Evolutionary conservation across 2,797 vertebrate genomes (phyloP), one percentile per base, ranked within the genome.

Genomic region (Octomys mimax): DNA sequence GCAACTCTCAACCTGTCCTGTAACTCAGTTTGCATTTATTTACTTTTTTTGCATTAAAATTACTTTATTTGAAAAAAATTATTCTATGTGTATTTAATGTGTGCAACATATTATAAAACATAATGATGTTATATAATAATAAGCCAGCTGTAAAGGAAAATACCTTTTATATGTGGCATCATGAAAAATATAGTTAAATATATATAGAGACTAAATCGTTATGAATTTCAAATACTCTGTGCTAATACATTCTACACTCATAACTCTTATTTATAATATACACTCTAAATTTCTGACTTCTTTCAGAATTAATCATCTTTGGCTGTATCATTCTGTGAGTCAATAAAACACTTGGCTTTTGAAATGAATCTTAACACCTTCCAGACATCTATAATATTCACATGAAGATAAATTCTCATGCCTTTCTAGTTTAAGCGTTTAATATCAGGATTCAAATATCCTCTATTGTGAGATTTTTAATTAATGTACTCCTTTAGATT

Each of bases 401-500:
- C 83, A 79, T 26, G 95, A 49, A 80, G 31, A 49, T 52, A 78
- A 81, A 52, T 94, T 66, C 62, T 22, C 28, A 71, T 81, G 33
- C 11, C n/a, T 79, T 90, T 88, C 66, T 78, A 42, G 59, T 70
- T 92, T 82, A 90, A 96, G 0, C 4, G 68, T 73, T 92, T 31
- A 86, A 71, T 95, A 85, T 73, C 12, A 18, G 57, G 24, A 73
- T n/a, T 92, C 49, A 77, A 81, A 61, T 94, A 57, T 24, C 86
- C 14, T 97, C 39, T 85, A 26, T 54, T 88, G 28, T 92, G 61
- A 49, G 61, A 88, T 85, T 90, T 82, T 85, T 90, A 90, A 95
- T 92, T 87, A 92, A 82, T 59, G 16, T 85, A 49, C 31, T 81
- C 88, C 75, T 78, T 18, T 91, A 83, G 57, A 83, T 81, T 92